phyloP scores from a whole-genome alignment of 2,113 vertebrate species.

The Cathartes aura region DNA sequence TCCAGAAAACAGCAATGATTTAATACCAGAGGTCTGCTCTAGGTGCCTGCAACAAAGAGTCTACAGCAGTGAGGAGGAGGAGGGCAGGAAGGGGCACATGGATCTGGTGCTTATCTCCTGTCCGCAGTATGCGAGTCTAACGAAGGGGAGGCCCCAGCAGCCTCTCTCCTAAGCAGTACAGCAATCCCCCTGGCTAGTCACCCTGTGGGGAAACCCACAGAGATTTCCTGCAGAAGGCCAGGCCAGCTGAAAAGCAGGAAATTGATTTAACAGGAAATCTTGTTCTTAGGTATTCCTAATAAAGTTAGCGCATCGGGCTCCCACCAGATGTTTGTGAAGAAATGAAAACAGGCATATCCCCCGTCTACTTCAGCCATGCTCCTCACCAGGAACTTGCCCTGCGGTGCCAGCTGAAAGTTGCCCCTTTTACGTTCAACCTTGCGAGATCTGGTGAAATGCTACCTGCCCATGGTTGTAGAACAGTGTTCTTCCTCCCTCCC shows the following conservation, averaged over 20 bases:
- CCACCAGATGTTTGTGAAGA: neutral
- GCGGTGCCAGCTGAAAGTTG: neutral
- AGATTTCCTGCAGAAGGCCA: neutral
- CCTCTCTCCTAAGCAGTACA: neutral
- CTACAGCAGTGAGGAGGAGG: neutral
- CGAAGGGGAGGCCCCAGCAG: neutral
- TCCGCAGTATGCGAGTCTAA: fast-evolving
- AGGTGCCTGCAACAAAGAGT: neutral
- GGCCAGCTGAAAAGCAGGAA: neutral
- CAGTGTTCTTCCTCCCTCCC: neutral
- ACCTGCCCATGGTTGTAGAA: fast-evolving
- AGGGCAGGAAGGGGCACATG: neutral
- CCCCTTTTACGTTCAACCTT: neutral
- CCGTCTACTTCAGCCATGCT: fast-evolving
- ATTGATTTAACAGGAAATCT: neutral
- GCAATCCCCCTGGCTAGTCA: fast-evolving
- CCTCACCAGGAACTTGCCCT: neutral
- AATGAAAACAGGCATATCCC: neutral
- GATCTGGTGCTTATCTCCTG: neutral
- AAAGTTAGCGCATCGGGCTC: neutral
- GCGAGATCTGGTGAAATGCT: neutral
- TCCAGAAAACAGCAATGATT: neutral
- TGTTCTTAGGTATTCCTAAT: neutral
- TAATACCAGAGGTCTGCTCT: neutral
- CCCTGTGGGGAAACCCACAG: neutral